Conservation (phyloP, 2,797 vertebrate genomes). For the Vespertilio murinus region DNA sequence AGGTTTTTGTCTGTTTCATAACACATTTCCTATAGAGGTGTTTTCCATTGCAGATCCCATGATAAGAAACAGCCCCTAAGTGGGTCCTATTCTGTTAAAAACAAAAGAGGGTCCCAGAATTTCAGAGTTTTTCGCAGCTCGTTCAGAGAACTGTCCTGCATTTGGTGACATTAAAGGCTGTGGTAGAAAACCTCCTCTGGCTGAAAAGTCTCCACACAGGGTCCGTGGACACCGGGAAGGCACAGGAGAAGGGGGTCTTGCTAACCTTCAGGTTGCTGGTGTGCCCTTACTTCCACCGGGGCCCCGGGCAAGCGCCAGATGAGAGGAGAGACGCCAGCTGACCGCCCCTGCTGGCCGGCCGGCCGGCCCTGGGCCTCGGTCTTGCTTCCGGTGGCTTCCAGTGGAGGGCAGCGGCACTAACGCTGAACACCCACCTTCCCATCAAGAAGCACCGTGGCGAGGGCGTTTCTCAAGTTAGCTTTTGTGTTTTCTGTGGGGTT, state of each 20-base stretch:
- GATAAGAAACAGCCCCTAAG: background rate
- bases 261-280: background rate
- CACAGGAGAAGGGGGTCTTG: background rate
- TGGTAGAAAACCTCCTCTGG: background rate
- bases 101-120: background rate
- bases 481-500: background rate
- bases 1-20: background rate
- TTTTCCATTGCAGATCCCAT: slow-evolving; percentile 36
- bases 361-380: rapidly evolving
- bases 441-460: background rate
- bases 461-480: background rate
- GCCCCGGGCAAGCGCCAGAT: background rate
- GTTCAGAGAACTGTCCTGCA: background rate
- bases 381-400: background rate
- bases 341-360: rapidly evolving
- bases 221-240: background rate
- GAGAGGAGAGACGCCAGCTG: background rate
- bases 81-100: slow-evolving; percentile 45
- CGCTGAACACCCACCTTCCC: background rate
- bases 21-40: background rate
- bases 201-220: background rate
- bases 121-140: background rate
- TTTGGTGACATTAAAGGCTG: background rate
- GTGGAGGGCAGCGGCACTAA: background rate
- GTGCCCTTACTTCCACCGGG: background rate